These are phyloP conservation scores for Cataglyphis livida DNA, from an alignment of 2,888 invertebrate genomes.

Conservation along the genomic window DNA sequence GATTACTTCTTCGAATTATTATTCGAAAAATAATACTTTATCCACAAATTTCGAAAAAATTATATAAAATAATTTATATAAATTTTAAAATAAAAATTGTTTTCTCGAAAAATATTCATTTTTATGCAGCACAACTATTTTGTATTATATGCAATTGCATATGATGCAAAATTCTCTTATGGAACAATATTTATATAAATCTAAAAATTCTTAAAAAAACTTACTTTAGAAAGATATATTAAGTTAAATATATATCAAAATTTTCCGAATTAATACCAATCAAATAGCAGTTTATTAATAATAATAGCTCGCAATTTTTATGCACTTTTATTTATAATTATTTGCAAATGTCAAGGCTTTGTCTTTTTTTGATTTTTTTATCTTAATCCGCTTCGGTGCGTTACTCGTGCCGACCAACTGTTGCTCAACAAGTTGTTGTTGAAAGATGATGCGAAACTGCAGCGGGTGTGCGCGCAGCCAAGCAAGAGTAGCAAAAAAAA, in stretches of 20 bases:
- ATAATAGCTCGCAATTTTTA: not conserved
- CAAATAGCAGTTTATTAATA: not conserved
- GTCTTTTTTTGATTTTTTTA: conserved; percentile 19
- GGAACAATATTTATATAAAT: not conserved
- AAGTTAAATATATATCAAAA: not conserved
- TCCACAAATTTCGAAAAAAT: not conserved
- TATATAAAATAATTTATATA: conserved; percentile 2
- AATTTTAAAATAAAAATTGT: conserved; percentile 2
- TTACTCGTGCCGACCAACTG: conserved; percentile 70
- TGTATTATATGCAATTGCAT: not conserved
- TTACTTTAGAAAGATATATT: not conserved
- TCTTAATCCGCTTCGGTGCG: conserved; percentile 23
- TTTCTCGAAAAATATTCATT: not conserved
- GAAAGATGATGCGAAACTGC: conserved; percentile 61
- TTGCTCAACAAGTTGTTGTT: conserved; percentile 61
- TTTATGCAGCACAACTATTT: not conserved
- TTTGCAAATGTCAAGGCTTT: conserved; percentile 27
- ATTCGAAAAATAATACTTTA: not conserved
- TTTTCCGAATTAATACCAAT: not conserved
- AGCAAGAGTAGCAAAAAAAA: conserved; percentile 41
- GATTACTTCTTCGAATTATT: not conserved
- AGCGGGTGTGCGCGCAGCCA: conserved; percentile 55
- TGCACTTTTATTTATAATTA: not conserved
- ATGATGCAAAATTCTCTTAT: not conserved
- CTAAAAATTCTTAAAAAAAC: not conserved